Conservation (phyloP, 2,797 vertebrate species). For the Sebastes oblongus region DNA sequence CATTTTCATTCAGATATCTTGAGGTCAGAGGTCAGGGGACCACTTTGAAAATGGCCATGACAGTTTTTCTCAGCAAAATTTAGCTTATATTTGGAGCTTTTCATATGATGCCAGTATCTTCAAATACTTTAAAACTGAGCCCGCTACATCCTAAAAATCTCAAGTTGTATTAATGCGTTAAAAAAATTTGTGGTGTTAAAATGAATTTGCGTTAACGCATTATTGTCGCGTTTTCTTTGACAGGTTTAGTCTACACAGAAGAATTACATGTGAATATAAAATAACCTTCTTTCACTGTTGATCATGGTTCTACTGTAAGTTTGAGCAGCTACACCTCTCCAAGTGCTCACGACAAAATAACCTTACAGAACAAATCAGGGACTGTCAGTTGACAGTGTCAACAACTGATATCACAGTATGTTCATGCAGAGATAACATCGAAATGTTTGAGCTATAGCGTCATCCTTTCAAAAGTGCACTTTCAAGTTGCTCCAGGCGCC, state of each 20-base stretch:
- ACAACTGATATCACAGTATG: too few relatives aligned
- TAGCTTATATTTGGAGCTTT: accelerated
- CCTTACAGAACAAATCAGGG: not conserved
- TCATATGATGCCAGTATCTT: too few relatives aligned
- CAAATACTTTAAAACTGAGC: too few relatives aligned
- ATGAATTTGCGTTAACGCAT: too few relatives aligned
- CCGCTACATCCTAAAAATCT: too few relatives aligned
- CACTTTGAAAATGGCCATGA: accelerated
- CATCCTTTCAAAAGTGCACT: not conserved
- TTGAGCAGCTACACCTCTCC: not conserved
- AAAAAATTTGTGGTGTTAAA: accelerated
- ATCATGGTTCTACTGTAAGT: not conserved
- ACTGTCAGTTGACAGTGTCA: too few relatives aligned
- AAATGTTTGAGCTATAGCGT: not conserved
- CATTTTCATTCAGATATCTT: too few relatives aligned
- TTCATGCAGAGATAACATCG: not conserved
- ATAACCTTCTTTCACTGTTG: not conserved
- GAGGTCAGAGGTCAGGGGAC: too few relatives aligned
- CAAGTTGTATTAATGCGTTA: too few relatives aligned
- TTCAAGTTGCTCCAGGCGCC: slow-evolving; percentile 17
- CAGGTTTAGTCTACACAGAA: not conserved
- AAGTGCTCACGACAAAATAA: not conserved
- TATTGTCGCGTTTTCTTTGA: accelerated
- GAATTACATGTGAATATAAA: not conserved
- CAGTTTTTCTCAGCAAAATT: accelerated